Evolutionary conservation across 2,888 invertebrate genomes (phyloP).

Genomic region (Chymomyza amoena): DNA sequence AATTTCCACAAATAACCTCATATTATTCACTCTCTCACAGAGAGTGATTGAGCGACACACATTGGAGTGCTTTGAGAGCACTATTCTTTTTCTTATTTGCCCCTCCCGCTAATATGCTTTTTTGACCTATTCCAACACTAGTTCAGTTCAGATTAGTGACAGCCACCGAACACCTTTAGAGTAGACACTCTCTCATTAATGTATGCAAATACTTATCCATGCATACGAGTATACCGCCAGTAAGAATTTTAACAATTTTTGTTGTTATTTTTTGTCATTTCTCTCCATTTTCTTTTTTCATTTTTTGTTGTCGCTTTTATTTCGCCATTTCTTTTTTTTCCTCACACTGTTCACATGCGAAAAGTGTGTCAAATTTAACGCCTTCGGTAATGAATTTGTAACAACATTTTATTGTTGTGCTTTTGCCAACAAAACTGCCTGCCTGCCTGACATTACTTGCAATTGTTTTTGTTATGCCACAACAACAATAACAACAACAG

Average conservation of each 20-base stretch:
- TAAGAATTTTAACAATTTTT: neutral
- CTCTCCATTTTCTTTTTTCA: constrained; percentile 16
- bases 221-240: neutral
- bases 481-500: constrained; percentile 46
- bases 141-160: no score
- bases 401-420: constrained; percentile 71
- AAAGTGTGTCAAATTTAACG: constrained; percentile 73
- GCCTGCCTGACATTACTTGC: neutral
- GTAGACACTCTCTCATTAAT: neutral
- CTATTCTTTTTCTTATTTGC: no score
- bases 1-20: no score
- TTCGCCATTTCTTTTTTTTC: neutral
- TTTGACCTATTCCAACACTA: no score
- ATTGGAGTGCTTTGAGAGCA: no score
- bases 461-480: constrained; percentile 62
- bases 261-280: constrained; percentile 14
- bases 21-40: no score
- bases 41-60: no score
- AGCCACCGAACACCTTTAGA: no score
- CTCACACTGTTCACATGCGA: constrained; percentile 52
- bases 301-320: neutral
- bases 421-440: constrained; percentile 24
- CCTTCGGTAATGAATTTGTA: constrained; percentile 73
- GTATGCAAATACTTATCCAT: neutral
- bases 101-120: no score